Conservation (phyloP, 2,888 invertebrate species). For the Yponomeuta evonymella region DNA sequence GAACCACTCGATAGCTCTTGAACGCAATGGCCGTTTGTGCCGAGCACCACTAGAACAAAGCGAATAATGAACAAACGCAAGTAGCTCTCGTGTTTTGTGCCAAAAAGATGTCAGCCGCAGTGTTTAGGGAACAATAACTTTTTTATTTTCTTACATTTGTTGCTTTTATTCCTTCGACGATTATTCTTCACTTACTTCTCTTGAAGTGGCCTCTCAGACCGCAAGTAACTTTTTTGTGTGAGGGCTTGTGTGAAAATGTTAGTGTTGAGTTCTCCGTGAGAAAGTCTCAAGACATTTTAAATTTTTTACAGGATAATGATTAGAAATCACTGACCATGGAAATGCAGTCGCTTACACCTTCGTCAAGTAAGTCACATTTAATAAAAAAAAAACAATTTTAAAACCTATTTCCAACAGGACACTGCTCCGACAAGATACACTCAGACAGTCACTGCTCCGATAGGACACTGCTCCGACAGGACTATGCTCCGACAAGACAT, state of each 20-base stretch:
- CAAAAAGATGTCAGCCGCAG: conserved; percentile 58
- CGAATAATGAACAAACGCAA: conserved; percentile 52
- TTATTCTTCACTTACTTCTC: conserved; percentile 47
- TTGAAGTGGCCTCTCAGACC: conserved; percentile 44
- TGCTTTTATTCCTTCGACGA: conserved; percentile 51
- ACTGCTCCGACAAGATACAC: too few relatives aligned
- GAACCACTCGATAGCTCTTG: conserved; percentile 42
- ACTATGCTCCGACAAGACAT: too few relatives aligned
- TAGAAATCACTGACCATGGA: conserved; percentile 29
- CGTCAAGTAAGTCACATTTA: conserved; percentile 45
- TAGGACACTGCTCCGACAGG: too few relatives aligned
- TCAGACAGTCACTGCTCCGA: too few relatives aligned
- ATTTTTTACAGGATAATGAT: background rate
- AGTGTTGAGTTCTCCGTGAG: conserved; percentile 27
- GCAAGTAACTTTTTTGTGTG: conserved; percentile 33
- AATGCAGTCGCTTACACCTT: conserved; percentile 46
- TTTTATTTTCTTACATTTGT: conserved; percentile 68
- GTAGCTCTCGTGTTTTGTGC: conserved; percentile 53
- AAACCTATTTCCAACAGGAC: too few relatives aligned
- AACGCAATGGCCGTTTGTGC: conserved; percentile 28
- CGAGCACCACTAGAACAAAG: conserved; percentile 50
- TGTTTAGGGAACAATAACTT: conserved; percentile 40
- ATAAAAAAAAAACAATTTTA: too few relatives aligned
- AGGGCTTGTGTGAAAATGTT: conserved; percentile 32
- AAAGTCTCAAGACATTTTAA: conserved; percentile 25